Conservation (phyloP, 2,113 vertebrate species). For the Octodon degus region DNA sequence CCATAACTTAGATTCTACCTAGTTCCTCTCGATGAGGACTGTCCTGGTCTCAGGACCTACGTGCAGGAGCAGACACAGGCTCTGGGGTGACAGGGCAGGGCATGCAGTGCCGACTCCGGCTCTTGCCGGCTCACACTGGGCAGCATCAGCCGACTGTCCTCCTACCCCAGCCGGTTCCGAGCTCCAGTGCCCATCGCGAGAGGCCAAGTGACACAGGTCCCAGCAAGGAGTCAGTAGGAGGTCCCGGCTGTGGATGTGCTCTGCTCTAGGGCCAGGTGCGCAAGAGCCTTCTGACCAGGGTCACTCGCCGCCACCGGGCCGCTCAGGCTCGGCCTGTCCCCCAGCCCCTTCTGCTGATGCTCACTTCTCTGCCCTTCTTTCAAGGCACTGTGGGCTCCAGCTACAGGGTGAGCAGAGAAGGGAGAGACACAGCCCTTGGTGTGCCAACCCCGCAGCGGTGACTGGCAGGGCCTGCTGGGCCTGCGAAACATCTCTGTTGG, state of each 20-base stretch:
- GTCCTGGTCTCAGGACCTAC: neutral
- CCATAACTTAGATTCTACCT: neutral
- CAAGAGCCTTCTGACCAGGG: neutral
- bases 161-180: neutral
- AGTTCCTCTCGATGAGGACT: neutral
- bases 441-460: neutral
- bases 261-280: constrained; percentile 69
- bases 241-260: constrained; percentile 65
- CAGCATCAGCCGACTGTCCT: neutral
- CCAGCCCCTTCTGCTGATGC: neutral
- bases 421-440: neutral
- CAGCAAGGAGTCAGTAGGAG: constrained; percentile 68
- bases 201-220: constrained; percentile 62
- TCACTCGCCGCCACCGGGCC: neutral
- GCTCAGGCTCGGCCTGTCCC: too few relatives aligned
- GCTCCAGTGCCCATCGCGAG: constrained; percentile 79
- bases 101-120: neutral
- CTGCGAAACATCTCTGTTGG: neutral
- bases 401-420: neutral
- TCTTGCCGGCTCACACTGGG: neutral
- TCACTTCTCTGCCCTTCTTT: constrained; percentile 63
- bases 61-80: neutral
- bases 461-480: neutral
- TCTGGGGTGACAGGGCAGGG: neutral
- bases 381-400: neutral